Percentiles rank a stretch among this genome's conserved stretches.
Evolutionary conservation across 2,113 vertebrate genomes (phyloP).

Genomic region (Microtus oregoni): DNA sequence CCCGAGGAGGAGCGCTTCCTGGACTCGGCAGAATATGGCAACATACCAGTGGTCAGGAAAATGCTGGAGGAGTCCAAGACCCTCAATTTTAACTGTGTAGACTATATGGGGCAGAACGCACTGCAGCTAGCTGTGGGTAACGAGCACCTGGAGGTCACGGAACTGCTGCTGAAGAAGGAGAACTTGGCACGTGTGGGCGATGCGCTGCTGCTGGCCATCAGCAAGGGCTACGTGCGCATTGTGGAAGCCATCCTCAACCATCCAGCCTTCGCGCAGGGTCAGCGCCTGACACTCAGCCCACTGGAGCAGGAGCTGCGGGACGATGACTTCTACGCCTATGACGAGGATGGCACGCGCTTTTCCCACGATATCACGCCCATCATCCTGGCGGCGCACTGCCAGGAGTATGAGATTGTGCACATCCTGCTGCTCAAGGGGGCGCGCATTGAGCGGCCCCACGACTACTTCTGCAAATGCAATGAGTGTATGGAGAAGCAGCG

Average conservation of each 20-base stretch:
- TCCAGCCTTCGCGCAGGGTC: conserved; percentile 93
- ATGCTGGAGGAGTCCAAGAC: conserved; percentile 99
- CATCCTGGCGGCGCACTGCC: conserved; percentile 97
- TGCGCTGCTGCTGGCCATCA: conserved; percentile 95
- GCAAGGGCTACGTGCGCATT: conserved; percentile 97
- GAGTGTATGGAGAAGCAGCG: conserved; percentile 95
- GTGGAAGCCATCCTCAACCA: conserved; percentile 97
- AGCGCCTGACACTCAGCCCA: conserved; percentile 93
- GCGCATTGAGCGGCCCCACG: conserved; percentile 96
- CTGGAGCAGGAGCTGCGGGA: conserved; percentile 96
- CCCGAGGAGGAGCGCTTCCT: conserved; percentile 96
- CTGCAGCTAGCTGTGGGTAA: conserved; percentile 97
- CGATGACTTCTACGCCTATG: conserved; percentile 97
- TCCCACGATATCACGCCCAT: conserved; percentile 97
- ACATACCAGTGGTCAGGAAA: conserved; percentile 97
- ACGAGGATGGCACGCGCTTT: conserved; percentile 97
- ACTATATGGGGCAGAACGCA: conserved; percentile 99
- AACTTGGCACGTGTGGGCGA: conserved; percentile 95
- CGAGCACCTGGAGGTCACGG: conserved; percentile 97
- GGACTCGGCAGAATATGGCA: conserved; percentile 97
- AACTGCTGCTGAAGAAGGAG: conserved; percentile 96
- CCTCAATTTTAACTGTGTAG: conserved; percentile 96
- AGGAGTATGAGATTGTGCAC: conserved; percentile 98
- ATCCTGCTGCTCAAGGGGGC: conserved; percentile 95
- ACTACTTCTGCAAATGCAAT: conserved; percentile 97